A percentile compares a stretch with the other conserved stretches of the same genome.
phyloP scores from a whole-genome alignment of 1,140 invertebrate species.

The Dermatophagoides farinae region DNA sequence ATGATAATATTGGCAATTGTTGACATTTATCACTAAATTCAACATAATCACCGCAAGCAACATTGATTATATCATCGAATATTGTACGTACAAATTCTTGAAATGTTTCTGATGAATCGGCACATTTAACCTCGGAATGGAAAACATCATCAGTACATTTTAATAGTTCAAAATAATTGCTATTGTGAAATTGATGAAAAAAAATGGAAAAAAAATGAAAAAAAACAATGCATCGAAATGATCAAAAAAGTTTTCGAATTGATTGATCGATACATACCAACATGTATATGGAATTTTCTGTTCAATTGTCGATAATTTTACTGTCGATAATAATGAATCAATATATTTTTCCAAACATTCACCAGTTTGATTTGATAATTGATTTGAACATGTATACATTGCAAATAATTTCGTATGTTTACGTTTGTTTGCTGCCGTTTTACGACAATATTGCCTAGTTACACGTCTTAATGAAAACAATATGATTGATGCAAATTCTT shows the following conservation, averaged over 20 bases:
- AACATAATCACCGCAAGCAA: not conserved
- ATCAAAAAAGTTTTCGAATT: too few species aligned
- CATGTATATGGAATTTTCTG: constrained; percentile 1
- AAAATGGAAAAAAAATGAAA: too few species aligned
- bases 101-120: not conserved
- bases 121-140: not conserved
- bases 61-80: constrained; percentile 2
- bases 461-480: not conserved
- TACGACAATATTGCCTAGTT: not conserved
- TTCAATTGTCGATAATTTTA: not conserved
- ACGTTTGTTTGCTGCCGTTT: not conserved
- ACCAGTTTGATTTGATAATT: not conserved
- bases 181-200: not conserved
- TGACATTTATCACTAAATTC: not conserved
- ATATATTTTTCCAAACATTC: not conserved
- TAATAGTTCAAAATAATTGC: not conserved
- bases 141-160: not conserved
- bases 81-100: constrained; percentile 1
- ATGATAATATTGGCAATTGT: not conserved
- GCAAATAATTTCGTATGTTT: not conserved
- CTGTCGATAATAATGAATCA: not conserved
- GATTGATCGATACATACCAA: not conserved
- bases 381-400: not conserved
- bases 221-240: too few species aligned
- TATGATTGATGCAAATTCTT: not conserved